phyloP scores from a whole-genome alignment of 2,113 vertebrate species.

The Hydrochoerus hydrochaeris region DNA sequence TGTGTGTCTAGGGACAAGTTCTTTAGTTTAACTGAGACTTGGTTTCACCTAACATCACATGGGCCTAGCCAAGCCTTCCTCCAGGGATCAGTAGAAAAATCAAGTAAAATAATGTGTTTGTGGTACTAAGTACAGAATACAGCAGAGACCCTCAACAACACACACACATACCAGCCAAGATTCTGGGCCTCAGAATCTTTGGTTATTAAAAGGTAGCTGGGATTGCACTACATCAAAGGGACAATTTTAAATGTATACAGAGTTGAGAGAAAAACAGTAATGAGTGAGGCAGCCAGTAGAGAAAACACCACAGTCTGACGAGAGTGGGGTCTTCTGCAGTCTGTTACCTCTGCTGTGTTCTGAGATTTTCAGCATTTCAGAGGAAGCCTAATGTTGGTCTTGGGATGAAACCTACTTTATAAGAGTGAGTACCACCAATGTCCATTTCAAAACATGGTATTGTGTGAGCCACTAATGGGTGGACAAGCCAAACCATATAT shows the following conservation, averaged over 20 bases:
- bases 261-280: neutral
- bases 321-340: neutral
- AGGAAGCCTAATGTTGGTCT: neutral
- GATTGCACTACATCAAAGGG: neutral
- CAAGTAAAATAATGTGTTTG: neutral
- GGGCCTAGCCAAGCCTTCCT: neutral
- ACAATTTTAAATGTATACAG: neutral
- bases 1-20: neutral
- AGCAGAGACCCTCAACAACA: neutral
- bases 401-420: neutral
- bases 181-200: neutral
- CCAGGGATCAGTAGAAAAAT: neutral
- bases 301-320: neutral
- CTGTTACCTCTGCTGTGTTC: neutral
- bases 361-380: neutral
- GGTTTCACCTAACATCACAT: neutral
- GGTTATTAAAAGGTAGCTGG: neutral
- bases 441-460: neutral
- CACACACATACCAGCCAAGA: neutral
- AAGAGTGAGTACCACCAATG: neutral
- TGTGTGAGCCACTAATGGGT: neutral
- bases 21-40: neutral
- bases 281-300: neutral
- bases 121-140: neutral
- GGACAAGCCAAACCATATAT: neutral